Conservation (phyloP, 2,113 vertebrate species). For the Marcusenius ussheri region DNA sequence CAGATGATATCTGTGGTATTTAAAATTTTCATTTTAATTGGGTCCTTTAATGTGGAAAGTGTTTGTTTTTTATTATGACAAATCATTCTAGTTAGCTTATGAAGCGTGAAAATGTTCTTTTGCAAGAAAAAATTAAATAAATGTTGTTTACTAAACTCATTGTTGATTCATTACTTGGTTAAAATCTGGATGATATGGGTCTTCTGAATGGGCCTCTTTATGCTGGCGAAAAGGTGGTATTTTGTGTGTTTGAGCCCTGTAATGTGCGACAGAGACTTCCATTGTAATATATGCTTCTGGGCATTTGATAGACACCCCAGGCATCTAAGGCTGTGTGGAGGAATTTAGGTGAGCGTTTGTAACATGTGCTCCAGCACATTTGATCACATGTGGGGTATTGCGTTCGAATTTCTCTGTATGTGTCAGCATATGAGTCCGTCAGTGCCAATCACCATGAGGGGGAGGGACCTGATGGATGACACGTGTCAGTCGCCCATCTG, state of each 20-base stretch:
- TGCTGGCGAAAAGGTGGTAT: not conserved
- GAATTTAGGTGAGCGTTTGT: not conserved
- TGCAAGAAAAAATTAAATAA: not conserved
- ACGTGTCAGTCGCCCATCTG: slow-evolving; percentile 38
- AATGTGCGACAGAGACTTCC: not conserved
- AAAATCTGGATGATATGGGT: not conserved
- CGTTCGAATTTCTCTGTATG: slow-evolving; percentile 35
- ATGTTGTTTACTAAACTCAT: not conserved
- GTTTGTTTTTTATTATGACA: not conserved
- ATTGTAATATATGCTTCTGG: not conserved
- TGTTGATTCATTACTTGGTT: not conserved
- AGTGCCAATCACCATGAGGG: slow-evolving; percentile 38
- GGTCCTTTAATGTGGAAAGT: not conserved
- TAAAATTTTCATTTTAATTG: not conserved
- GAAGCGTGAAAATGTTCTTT: not conserved
- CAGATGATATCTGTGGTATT: not conserved
- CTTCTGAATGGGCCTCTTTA: not conserved
- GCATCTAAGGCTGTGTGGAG: not conserved
- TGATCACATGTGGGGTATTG: slow-evolving; percentile 20
- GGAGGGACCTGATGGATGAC: slow-evolving; percentile 55
- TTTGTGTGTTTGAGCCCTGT: not conserved
- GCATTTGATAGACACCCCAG: not conserved
- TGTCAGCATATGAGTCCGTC: slow-evolving; percentile 48
- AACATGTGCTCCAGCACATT: not conserved
- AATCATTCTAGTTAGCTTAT: not conserved